Evolutionary conservation across 2,888 invertebrate genomes (phyloP), one percentile per base, ranked within the genome.

Genomic region (Parnassius smintheus): DNA sequence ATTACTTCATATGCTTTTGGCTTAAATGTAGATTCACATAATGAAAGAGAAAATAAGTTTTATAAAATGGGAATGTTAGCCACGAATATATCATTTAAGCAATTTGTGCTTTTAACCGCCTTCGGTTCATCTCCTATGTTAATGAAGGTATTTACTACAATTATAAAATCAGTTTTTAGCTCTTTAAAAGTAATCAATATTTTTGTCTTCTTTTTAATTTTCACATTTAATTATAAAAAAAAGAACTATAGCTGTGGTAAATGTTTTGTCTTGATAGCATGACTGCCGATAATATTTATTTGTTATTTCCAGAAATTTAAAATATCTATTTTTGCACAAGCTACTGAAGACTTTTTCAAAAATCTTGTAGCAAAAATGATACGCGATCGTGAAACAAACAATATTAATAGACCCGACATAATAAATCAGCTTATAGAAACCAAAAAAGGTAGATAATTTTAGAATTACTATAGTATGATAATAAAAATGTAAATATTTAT

Each of bases 371-470:
- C 77, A 0, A 74, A 75, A 2, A 78, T 86, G 2, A 86, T 92
- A 76, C 72, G 73, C 25, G 70, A 83, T 2, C 78, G 92, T 2
- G 78, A 85, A 50, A 67, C 75, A 13, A 65, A 81, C 4, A 78
- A 83, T 10, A 83, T 90, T 10, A 65, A 83, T 2, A 78, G 92
- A 2, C 83, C 83, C 0, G 92, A 92, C 64, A 92, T 93, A 88
- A 90, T 93, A n/a, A 86, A 93, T 64, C 68, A 93, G 7, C 74
- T 93, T 1, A 82, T 93, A 81, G 88, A 93, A 72, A 88, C 92
- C 2, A 88, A 86, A 65, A 86, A 86, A 74, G 88, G 86, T 77
- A 35, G 35, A 35, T 7, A 7, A 0, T 35, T 35, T 7, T 35
- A 35, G 35, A 35, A 35, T 7, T 0, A 35, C 4, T 4, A 35